Percentiles rank a stretch among this genome's conserved stretches.
phyloP scores from a whole-genome alignment of 2,113 vertebrate species.

The Rhinogobius similis region DNA sequence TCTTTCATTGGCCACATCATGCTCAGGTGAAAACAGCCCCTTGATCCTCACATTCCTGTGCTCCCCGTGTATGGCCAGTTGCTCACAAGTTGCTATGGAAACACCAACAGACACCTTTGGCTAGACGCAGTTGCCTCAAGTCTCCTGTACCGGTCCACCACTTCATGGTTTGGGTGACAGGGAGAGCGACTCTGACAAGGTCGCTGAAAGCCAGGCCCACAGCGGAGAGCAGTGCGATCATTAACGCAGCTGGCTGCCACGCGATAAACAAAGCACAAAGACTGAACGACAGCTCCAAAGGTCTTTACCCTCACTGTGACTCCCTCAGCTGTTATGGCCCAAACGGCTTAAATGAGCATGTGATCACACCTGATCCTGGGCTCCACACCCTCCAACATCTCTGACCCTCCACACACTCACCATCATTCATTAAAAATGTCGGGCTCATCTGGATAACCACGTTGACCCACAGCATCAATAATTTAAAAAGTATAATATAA shows the following conservation, averaged over 20 bases:
- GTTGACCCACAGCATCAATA: no score
- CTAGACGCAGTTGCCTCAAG: constrained; percentile 21
- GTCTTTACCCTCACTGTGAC: background rate
- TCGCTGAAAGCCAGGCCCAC: constrained; percentile 8
- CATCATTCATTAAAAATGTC: background rate
- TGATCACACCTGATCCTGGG: background rate
- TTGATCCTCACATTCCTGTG: background rate
- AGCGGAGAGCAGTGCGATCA: constrained; percentile 23
- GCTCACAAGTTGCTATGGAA: constrained; percentile 56
- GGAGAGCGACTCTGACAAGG: background rate
- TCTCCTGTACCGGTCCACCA: background rate
- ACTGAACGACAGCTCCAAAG: background rate
- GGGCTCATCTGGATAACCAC: no score
- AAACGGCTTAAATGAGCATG: background rate
- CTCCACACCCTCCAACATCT: background rate
- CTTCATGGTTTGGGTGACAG: constrained; percentile 6
- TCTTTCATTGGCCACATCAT: constrained; percentile 8
- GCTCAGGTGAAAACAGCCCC: background rate
- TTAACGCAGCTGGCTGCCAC: constrained; percentile 20
- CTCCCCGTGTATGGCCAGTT: constrained; percentile 28
- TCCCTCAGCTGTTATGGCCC: background rate
- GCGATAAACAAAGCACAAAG: constrained; percentile 25
- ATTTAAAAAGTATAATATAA: no score
- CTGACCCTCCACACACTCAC: background rate
- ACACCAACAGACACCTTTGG: constrained; percentile 23